Base-by-base conservation (phyloP, 2,888 invertebrate species). In the Tetramorium bicarinatum region DNA sequence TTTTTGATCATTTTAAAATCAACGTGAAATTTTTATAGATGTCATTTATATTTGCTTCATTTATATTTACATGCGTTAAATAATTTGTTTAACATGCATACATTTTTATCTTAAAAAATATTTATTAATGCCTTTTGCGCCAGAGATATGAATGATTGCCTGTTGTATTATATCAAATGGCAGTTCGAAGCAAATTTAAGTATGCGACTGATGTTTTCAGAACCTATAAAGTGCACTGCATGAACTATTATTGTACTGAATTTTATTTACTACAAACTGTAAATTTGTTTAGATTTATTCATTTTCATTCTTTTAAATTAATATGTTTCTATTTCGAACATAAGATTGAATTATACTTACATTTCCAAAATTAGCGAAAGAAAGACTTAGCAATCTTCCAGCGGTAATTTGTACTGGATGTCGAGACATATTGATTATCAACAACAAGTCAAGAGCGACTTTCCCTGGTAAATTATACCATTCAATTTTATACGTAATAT, bases 341-440 rank as follows among this genome's bases (percentile, higher is more conserved):
- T 25, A 21, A 47, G 3, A 47, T 2, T 52, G 2, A 61, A 66
- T 25, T 8, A 9, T 59, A 77, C 91, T 82, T 86, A 92, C 92
- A 18, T 87, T 87, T 64, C 89, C 87, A 84, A 92, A 92, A 64
- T 87, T 89, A 34, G 64, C 77, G 25, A 92, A 80, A 3, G 92
- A 92, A 2, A 92, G 56, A 56, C 90, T 87, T 13, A 90, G 81
- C 83, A 93, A 86, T 87, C 90, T 92, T 41, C 91, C 92, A 76
- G 93, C 92, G 4, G 91, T 92, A 41, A 93, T 88, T 76, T 87
- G 88, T 4, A 86, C 83, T 0, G 92, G 91, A 82, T 85, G 82
- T 72, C 88, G 91, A 9, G 92, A 83, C 61, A 91, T 90, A 7
- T 84, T 47, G 1, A 91, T 86, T 62, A 92, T 84, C 56, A 92